Evolutionary conservation across 2,797 vertebrate genomes (phyloP), one percentile per base, ranked within the genome.

Genomic region (Rhinogobio ventralis): DNA sequence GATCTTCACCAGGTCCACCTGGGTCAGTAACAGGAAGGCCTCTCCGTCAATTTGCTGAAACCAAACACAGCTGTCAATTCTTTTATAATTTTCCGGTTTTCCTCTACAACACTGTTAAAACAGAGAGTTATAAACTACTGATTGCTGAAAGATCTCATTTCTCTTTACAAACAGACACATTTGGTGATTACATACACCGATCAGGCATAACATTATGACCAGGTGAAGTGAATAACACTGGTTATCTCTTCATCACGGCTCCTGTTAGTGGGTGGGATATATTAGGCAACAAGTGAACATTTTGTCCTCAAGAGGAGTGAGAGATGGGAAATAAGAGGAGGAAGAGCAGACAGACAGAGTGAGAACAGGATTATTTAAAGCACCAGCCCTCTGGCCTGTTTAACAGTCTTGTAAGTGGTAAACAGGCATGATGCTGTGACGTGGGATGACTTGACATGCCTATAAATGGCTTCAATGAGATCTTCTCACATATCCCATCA

Each of bases 1-100:
- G 89, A 97, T 96, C 94, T 95, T 96, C 76, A 97, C 95, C 93
- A 97, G 95, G 93, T 97, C 96, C 83, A 95, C 94, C 89, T 96
- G 96, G 42, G 96, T 96, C 93, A 97, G 95, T 87, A 97, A 94
- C 86, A 97, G 93, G 92, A 96, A 96, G 23, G 96, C 96, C 93
- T 96, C 95, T 83, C 95, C 96, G 60, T 97, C 96, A 80, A 96
- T 97, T 96, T 96, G 96, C 96, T 97, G 81, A 77, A 90, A 82
- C 4, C 25, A 79, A 80, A 62, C 46, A 53, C 17, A 45, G 36
- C 45, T 28, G 55, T 42, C 39, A 42, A 42, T 2, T 9, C 8
- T 9, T 42, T 42, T 42, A 9, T 42, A 42, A 42, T 42, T 1
- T 10, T 8, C 9, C 1, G 39, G 7, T 46, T 46, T 13, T 13